phyloP scores from a whole-genome alignment of 2,797 vertebrate species.

The Pyrocephalus nanus region DNA sequence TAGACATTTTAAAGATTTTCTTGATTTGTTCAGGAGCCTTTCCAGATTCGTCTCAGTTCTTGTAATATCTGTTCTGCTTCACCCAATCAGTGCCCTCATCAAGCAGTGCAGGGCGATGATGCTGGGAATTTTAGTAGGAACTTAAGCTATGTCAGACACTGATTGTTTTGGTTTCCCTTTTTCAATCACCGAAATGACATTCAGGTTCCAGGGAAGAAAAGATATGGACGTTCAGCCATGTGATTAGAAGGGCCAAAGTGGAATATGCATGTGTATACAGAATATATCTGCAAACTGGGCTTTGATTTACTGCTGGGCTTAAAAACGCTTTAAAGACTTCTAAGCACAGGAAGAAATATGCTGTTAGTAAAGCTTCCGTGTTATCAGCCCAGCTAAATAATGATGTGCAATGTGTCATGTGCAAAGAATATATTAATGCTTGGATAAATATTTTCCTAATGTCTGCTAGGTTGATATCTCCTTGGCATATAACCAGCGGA shows the following conservation, averaged over 20 bases:
- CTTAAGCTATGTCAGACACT: not conserved
- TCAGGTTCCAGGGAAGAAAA: slow-evolving; percentile 59
- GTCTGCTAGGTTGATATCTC: slow-evolving; percentile 75
- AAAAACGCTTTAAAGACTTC: slow-evolving; percentile 63
- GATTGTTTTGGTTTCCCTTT: slow-evolving; percentile 4
- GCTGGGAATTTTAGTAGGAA: not conserved
- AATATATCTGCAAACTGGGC: slow-evolving; percentile 42
- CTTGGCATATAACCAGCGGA: slow-evolving; percentile 74
- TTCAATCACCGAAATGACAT: slow-evolving; percentile 2
- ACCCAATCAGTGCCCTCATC: not conserved
- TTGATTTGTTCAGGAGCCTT: not conserved
- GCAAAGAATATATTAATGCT: slow-evolving; percentile 75
- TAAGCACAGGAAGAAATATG: slow-evolving; percentile 74
- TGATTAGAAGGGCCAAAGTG: not conserved
- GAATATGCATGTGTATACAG: slow-evolving; percentile 25
- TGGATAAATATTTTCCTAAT: slow-evolving; percentile 83
- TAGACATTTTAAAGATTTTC: not conserved
- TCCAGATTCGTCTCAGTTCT: not conserved
- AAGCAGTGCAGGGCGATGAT: not conserved
- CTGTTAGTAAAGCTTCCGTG: slow-evolving; percentile 65
- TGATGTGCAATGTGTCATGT: slow-evolving; percentile 76
- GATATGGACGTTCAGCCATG: slow-evolving; percentile 13
- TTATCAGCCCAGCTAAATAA: slow-evolving; percentile 81
- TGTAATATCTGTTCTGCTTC: not conserved
- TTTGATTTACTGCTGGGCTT: slow-evolving; percentile 64